Percentiles rank a stretch among this genome's conserved stretches.
These are phyloP conservation scores for Triplophysa siluroides DNA, from an alignment of 2,113 vertebrate genomes.

Conservation along the genomic window DNA sequence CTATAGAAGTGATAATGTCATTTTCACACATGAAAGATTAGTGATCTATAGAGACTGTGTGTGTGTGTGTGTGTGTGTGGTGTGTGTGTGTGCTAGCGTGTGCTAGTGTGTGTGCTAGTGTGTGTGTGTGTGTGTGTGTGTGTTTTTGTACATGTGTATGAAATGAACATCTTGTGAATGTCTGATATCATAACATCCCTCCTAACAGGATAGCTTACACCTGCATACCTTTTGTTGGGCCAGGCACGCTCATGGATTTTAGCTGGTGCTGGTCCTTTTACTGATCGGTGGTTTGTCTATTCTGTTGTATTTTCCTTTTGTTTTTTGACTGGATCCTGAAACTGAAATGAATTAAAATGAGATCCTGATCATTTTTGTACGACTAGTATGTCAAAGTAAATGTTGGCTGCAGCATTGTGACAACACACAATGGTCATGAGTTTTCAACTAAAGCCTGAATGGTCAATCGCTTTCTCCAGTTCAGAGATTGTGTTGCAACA, in stretches of 20 bases:
- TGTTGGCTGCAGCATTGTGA: not conserved
- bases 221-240: too few relatives aligned
- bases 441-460: constrained; percentile 20
- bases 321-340: not conserved
- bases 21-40: not conserved
- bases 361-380: not conserved
- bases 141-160: not conserved
- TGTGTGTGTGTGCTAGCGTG: too few relatives aligned
- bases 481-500: constrained; percentile 49
- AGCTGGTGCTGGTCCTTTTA: too few relatives aligned
- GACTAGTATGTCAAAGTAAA: not conserved
- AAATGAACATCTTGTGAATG: not conserved
- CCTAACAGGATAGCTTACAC: not conserved
- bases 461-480: constrained; percentile 35
- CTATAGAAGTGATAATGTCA: not conserved
- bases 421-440: too few relatives aligned
- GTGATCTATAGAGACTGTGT: not conserved
- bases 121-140: too few relatives aligned
- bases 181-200: not conserved
- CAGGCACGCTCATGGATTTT: too few relatives aligned
- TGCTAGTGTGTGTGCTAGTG: too few relatives aligned
- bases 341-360: not conserved
- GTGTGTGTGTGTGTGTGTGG: too few relatives aligned
- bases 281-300: not conserved
- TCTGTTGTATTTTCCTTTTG: constrained; percentile 22